These are phyloP conservation scores for Pyrrhosoma nymphula DNA, from an alignment of 2,888 invertebrate genomes.

Conservation along the genomic window DNA sequence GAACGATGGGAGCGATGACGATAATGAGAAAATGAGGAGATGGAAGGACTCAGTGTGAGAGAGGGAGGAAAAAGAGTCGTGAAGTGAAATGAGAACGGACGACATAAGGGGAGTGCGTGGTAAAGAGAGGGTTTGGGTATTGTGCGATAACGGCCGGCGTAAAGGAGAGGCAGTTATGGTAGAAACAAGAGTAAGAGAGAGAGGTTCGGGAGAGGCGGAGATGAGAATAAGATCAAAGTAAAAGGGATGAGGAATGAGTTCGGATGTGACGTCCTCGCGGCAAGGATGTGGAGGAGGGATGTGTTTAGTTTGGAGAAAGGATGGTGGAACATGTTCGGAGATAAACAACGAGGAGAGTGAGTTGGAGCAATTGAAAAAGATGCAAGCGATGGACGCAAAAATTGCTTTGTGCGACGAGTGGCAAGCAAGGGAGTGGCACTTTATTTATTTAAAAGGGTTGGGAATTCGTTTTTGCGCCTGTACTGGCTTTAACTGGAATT, in stretches of 20 bases:
- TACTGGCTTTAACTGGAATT: no score
- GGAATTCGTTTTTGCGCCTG: not conserved
- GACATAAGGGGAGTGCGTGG: not conserved
- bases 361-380: not conserved
- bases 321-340: not conserved
- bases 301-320: not conserved
- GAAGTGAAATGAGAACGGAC: not conserved
- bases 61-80: not conserved
- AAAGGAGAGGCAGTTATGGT: not conserved
- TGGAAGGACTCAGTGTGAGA: not conserved
- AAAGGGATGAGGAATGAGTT: not conserved
- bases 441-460: not conserved
- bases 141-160: not conserved
- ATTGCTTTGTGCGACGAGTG: not conserved
- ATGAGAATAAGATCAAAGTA: not conserved
- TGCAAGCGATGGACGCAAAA: not conserved
- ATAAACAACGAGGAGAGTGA: not conserved
- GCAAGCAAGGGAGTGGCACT: not conserved
- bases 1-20: not conserved
- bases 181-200: not conserved
- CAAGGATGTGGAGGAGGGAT: not conserved
- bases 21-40: constrained; percentile 37
- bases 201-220: not conserved
- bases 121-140: not conserved
- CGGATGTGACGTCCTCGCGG: not conserved